Conservation (phyloP, 1,140 invertebrate genomes). For the Panagrolaimus sp. region DNA sequence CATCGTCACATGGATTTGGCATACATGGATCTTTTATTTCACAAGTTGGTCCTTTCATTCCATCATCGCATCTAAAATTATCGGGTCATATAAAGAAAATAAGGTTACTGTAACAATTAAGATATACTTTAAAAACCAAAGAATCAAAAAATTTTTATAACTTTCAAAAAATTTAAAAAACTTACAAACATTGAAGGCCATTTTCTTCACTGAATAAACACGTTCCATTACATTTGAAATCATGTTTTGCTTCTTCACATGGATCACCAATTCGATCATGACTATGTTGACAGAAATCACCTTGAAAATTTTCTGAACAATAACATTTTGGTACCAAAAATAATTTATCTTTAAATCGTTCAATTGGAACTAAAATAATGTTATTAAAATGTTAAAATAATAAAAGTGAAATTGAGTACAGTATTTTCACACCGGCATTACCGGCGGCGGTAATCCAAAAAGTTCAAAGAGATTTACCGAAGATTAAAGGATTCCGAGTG, state of each 20-base stretch:
- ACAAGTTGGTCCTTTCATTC: constrained; percentile 28
- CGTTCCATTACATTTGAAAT: neutral
- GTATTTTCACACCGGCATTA: too few species aligned
- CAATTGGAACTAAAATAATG: neutral
- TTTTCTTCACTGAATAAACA: constrained; percentile 17
- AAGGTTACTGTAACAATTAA: neutral
- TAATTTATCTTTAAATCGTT: neutral
- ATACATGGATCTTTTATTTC: constrained; percentile 30
- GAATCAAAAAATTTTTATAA: constrained; percentile 16
- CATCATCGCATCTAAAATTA: constrained; percentile 25
- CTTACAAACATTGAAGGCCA: constrained; percentile 2
- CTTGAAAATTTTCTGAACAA: constrained; percentile 23
- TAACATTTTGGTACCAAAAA: constrained; percentile 34
- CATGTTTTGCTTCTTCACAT: constrained; percentile 22
- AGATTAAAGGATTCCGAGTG: too few species aligned
- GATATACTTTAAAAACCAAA: constrained; percentile 16
- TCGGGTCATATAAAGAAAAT: neutral
- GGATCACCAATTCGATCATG: neutral
- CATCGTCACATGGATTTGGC: constrained; percentile 22
- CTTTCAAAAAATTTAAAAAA: neutral
- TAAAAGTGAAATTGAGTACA: constrained; percentile 6
- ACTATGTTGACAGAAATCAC: constrained; percentile 29
- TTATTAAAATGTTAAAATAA: constrained; percentile 8
- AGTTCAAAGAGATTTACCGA: too few species aligned
- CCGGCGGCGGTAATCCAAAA: too few species aligned